Percentiles rank a stretch among this genome's conserved stretches.
These are phyloP conservation scores for Acholoe squamosa DNA, from an alignment of 2,888 invertebrate species.

Conservation along the genomic window DNA sequence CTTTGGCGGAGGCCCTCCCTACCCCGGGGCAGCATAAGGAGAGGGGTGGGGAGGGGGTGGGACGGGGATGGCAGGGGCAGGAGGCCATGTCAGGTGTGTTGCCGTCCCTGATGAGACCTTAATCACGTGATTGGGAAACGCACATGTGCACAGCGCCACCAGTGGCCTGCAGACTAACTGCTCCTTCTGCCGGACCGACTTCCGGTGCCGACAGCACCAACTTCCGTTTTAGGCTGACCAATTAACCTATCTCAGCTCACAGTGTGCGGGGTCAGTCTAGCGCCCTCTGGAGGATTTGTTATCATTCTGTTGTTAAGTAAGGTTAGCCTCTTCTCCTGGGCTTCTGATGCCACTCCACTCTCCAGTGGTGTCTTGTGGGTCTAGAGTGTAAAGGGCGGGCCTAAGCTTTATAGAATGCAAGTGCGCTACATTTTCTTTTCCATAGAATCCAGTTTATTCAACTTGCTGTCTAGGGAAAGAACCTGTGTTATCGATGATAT, in stretches of 20 bases:
- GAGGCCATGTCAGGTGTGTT: conserved; percentile 22
- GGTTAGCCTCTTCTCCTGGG: too few relatives aligned
- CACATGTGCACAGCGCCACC: conserved; percentile 23
- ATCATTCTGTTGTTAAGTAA: not conserved
- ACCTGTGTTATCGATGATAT: too few relatives aligned
- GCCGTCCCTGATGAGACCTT: conserved; percentile 23
- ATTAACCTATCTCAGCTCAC: not conserved
- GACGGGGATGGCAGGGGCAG: not conserved
- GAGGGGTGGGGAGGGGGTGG: not conserved
- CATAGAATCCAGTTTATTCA: too few relatives aligned
- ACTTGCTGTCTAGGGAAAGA: too few relatives aligned
- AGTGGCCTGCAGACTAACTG: not conserved
- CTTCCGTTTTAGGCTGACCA: conserved; percentile 9
- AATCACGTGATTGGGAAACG: conserved; percentile 35
- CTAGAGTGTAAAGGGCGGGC: too few relatives aligned
- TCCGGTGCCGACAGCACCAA: not conserved
- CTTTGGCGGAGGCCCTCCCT: not conserved
- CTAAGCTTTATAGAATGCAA: too few relatives aligned
- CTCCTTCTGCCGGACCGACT: conserved; percentile 22
- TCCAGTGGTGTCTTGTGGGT: too few relatives aligned
- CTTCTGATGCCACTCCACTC: too few relatives aligned
- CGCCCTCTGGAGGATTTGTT: not conserved
- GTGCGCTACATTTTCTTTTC: too few relatives aligned
- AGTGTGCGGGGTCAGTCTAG: not conserved
- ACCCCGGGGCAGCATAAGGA: not conserved